A percentile compares a stretch with the other conserved stretches of the same genome.
Evolutionary conservation across 2,797 vertebrate species (phyloP).

Genomic region (Schizopygopsis malacanthus): DNA sequence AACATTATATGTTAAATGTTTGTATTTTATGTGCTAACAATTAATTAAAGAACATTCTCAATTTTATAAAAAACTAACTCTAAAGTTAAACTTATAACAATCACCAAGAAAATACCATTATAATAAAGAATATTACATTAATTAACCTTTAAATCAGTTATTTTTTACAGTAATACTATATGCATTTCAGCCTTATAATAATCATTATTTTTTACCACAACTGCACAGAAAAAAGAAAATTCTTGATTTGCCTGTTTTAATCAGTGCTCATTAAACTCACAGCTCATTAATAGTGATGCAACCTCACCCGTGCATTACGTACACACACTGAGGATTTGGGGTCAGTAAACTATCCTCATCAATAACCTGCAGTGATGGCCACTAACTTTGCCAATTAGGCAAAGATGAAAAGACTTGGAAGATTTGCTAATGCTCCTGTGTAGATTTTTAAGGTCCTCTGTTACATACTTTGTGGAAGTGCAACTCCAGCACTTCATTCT

Average conservation of each 20-base stretch:
- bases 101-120: background rate
- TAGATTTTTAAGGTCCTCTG: constrained; percentile 56
- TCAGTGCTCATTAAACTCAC: background rate
- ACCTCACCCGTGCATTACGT: background rate
- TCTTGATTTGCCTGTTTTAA: background rate
- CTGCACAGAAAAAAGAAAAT: background rate
- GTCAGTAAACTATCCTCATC: constrained; percentile 9
- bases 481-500: constrained; percentile 54
- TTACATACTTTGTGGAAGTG: constrained; percentile 56
- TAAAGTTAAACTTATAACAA: background rate
- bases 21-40: background rate
- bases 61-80: background rate
- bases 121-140: background rate
- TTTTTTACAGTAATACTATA: background rate
- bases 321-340: background rate
- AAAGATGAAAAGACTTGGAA: constrained; percentile 34
- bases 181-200: background rate
- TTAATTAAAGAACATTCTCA: background rate
- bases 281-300: constrained; percentile 6
- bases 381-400: constrained; percentile 35
- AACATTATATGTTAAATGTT: no score
- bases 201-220: background rate
- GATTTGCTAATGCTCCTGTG: constrained; percentile 14
- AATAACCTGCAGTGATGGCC: constrained; percentile 6
- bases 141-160: background rate